Evolutionary conservation across 2,797 vertebrate genomes (phyloP).

Genomic region (Gymnodraco acuticeps): DNA sequence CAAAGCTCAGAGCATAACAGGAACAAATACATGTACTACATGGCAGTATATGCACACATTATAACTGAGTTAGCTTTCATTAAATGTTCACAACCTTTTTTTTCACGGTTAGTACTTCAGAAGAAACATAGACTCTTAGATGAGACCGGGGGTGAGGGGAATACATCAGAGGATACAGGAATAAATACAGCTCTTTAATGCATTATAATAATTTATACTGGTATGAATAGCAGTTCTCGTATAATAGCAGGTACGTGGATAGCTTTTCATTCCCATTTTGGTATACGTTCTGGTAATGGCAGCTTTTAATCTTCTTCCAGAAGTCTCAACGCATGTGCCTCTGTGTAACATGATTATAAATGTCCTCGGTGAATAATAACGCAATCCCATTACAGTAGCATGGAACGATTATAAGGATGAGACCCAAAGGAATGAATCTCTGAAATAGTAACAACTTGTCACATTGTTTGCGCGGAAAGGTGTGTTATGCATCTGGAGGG

Average conservation of each 20-base stretch:
- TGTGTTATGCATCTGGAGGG: conserved; percentile 46
- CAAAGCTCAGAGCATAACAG: conserved; percentile 58
- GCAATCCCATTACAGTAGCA: conserved; percentile 54
- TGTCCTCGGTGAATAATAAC: conserved; percentile 52
- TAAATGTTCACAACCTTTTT: conserved; percentile 57
- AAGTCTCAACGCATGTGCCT: conserved; percentile 36
- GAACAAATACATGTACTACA: conserved; percentile 56
- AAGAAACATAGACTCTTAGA: conserved; percentile 56
- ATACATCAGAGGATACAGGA: conserved; percentile 72
- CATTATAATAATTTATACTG: conserved; percentile 73
- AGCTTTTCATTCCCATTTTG: conserved; percentile 70
- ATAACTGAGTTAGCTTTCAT: conserved; percentile 58
- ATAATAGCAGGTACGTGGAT: conserved; percentile 65
- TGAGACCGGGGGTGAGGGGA: conserved; percentile 53
- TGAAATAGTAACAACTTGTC: conserved; percentile 53
- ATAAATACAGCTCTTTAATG: conserved; percentile 82
- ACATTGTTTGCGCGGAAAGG: conserved; percentile 42
- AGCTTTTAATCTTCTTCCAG: conserved; percentile 46
- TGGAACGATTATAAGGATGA: conserved; percentile 47
- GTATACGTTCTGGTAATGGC: conserved; percentile 64
- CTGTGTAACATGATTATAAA: conserved; percentile 53
- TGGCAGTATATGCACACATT: conserved; percentile 67
- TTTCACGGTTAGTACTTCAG: conserved; percentile 69
- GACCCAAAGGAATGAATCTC: conserved; percentile 48
- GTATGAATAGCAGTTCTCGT: conserved; percentile 69